Percentiles rank a stretch among this genome's conserved stretches.
Evolutionary conservation across 2,797 vertebrate genomes (phyloP).

Genomic region (Pithecia hirsuta): DNA sequence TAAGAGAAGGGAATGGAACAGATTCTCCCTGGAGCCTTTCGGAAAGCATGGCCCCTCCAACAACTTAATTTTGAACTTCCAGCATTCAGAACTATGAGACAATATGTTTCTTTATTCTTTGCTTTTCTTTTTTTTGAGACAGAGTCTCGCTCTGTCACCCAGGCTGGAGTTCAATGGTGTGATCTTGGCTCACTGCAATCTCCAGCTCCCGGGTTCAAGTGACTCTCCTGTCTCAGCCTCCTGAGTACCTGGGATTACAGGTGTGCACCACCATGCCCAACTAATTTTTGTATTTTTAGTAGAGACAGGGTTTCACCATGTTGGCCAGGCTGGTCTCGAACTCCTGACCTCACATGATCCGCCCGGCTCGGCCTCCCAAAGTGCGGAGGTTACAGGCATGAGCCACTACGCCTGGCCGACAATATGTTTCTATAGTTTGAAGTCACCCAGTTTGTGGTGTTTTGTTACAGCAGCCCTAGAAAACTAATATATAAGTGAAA

Average conservation of each 20-base stretch:
- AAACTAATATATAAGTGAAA: neutral
- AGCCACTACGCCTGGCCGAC: neutral
- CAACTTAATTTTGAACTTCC: neutral
- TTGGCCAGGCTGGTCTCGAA: neutral
- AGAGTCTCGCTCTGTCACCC: neutral
- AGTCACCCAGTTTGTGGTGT: neutral
- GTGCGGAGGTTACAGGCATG: neutral
- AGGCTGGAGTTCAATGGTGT: neutral
- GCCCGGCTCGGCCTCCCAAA: neutral
- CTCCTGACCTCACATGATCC: neutral
- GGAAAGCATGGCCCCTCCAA: neutral
- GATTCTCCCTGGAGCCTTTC: neutral
- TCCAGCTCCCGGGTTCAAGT: neutral
- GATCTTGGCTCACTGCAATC: neutral
- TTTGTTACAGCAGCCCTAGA: neutral
- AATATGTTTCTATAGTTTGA: neutral
- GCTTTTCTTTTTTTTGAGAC: neutral
- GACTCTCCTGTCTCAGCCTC: neutral
- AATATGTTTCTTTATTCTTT: neutral
- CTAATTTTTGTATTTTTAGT: neutral
- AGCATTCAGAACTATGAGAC: neutral
- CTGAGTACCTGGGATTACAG: neutral
- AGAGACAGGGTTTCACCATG: neutral
- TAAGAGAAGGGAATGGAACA: neutral
- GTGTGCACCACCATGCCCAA: neutral